Base-by-base conservation (phyloP, 1,140 invertebrate genomes). In the Diachasmimorpha longicaudata region DNA sequence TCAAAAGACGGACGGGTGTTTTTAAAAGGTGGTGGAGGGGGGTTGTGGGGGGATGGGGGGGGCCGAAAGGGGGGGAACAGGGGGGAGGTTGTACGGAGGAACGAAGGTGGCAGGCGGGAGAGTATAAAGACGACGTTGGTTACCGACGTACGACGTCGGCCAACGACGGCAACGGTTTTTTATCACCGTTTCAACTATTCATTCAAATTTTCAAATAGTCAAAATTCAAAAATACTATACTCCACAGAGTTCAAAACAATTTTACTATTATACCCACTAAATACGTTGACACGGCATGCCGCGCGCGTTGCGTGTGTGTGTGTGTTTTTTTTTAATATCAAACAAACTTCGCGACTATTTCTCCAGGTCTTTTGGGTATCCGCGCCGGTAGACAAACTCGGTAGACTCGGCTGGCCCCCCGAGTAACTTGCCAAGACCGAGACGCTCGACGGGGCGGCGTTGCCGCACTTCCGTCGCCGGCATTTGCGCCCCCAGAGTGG, bases 321-420 rank as follows among this genome's bases (percentile, higher is more conserved):
- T 16, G 31, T 36, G 1, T 52, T 52, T 23, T 70, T 16, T 72
- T 52, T 46, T 3, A 14, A 6, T 4, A 5, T 14, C 11, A 44
- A 44, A 55, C n/a, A 68, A 73, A 77, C 70, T 55, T 71, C 76
- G 72, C 72, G 76, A 77, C 72, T 52, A 52, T 82, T 31, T 85
- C 84, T 79, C 80, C 83, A 79, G 83, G 84, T 83, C 84, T 87
- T 84, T 84, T 83, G 83, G 83, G 66, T 86, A 86, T 83, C 82
- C 86, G 85, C 85, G 83, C 86, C 86, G 85, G 85, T 85, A 85
- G 86, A 86, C 85, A 85, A 87, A 86, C 86, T 87, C 85, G 85
- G 84, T 84, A 84, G 84, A 84, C 84, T 86, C 85, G 83, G 82
- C 83, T 83, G 81, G 82, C 82, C 81, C 81, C 83, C 83, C 84